These are phyloP conservation scores for Trissolcus brochymenae DNA, from an alignment of 2,888 invertebrate species.

Conservation along the genomic window DNA sequence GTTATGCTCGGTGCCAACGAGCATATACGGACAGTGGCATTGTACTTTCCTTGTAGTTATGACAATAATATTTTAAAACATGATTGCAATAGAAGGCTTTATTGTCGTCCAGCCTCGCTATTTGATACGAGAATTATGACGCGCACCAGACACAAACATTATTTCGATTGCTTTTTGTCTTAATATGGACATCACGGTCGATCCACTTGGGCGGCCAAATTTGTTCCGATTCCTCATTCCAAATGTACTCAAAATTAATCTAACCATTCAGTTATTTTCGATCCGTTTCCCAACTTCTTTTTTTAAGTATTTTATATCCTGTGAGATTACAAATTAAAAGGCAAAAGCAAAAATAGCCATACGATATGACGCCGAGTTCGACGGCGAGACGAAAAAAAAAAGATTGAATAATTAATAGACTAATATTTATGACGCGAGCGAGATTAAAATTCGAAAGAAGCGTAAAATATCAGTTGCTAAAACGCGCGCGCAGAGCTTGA, in stretches of 20 bases:
- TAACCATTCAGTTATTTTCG: too few relatives aligned
- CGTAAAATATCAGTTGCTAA: conserved; percentile 51
- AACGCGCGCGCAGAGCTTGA: conserved; percentile 9
- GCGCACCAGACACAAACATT: conserved; percentile 21
- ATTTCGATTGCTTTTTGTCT: conserved; percentile 36
- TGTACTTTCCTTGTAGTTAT: conserved; percentile 47
- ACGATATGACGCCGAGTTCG: too few relatives aligned
- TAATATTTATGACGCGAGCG: conserved; percentile 45
- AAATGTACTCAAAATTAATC: too few relatives aligned
- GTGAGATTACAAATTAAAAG: too few relatives aligned
- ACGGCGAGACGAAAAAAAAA: conserved; percentile 16
- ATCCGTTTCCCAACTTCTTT: too few relatives aligned
- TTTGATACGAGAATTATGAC: conserved; percentile 42
- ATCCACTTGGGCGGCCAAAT: too few relatives aligned
- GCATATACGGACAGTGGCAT: conserved; percentile 49
- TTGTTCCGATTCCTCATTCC: too few relatives aligned
- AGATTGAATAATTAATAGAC: conserved; percentile 36
- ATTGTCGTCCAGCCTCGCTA: conserved; percentile 42
- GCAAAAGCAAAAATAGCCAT: not conserved
- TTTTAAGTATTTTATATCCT: too few relatives aligned
- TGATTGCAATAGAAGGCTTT: conserved; percentile 48
- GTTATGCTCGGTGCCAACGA: conserved; percentile 51
- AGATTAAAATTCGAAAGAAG: conserved; percentile 40
- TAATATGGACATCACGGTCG: conserved; percentile 25
- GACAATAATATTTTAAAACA: conserved; percentile 52